Conservation (phyloP, 2,888 invertebrate genomes). For the Eupeodes latifasciatus region DNA sequence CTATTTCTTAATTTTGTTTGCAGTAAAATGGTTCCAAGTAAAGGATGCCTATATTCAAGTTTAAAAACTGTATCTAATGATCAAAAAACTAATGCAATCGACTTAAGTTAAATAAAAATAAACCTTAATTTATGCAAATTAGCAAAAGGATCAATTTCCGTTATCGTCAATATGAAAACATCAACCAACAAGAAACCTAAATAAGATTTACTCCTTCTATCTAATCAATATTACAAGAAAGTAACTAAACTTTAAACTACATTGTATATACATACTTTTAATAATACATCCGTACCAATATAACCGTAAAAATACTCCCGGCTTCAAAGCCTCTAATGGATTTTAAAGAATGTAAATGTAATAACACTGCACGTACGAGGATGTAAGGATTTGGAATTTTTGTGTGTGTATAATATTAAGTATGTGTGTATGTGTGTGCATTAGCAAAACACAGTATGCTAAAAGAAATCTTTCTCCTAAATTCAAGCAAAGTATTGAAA, state of each 20-base stretch:
- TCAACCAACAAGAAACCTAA: slow-evolving; percentile 49
- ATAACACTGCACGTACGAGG: slow-evolving; percentile 49
- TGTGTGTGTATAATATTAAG: background rate
- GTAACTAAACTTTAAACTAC: slow-evolving; percentile 17
- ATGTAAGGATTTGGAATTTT: slow-evolving; percentile 40
- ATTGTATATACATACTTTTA: background rate
- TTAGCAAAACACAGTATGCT: slow-evolving; percentile 5
- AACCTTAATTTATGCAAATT: slow-evolving; percentile 17
- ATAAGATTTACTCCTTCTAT: background rate
- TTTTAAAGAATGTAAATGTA: slow-evolving; percentile 69
- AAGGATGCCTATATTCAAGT: no score
- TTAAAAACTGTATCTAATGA: no score
- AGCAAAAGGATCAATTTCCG: slow-evolving; percentile 42
- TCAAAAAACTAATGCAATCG: no score
- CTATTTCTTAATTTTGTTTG: no score
- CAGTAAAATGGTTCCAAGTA: no score
- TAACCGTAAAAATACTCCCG: slow-evolving; percentile 11
- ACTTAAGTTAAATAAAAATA: background rate
- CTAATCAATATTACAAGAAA: slow-evolving; percentile 48
- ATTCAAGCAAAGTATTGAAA: background rate
- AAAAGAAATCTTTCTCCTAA: slow-evolving; percentile 29
- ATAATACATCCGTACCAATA: slow-evolving; percentile 12
- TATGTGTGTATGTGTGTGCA: background rate
- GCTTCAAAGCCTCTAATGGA: slow-evolving; percentile 46
- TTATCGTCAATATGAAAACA: slow-evolving; percentile 49